Conservation (phyloP, 1,140 invertebrate species). For the Pseudachorutes palmiensis region DNA sequence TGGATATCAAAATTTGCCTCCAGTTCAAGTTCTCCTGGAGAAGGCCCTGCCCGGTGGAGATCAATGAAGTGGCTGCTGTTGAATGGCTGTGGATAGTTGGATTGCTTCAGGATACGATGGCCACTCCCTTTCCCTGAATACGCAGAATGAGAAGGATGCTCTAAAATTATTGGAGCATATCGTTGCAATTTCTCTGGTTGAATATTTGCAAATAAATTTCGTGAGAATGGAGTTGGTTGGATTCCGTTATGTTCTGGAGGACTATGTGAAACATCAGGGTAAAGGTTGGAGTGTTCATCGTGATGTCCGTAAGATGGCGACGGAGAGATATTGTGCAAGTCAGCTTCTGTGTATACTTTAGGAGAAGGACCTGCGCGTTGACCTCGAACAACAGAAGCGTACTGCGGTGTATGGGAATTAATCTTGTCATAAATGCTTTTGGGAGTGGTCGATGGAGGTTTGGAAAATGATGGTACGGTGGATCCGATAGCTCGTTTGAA, state of each 20-base stretch:
- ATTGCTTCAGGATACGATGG: no score
- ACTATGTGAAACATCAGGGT: neutral
- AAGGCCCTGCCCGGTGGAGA: no score
- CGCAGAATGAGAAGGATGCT: neutral
- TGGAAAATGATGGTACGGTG: slow-evolving; percentile 5
- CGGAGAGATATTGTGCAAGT: neutral
- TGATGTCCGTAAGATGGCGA: neutral
- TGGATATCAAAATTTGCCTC: no score
- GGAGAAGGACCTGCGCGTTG: neutral
- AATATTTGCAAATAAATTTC: no score
- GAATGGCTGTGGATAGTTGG: no score
- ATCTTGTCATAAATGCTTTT: slow-evolving; percentile 31
- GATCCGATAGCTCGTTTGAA: neutral
- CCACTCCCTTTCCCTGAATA: no score
- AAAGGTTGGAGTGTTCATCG: neutral
- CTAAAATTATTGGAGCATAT: neutral
- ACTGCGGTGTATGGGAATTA: neutral
- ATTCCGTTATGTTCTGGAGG: no score
- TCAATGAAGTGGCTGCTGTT: no score
- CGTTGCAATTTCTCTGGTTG: no score
- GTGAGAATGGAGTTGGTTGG: neutral
- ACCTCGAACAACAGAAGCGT: neutral
- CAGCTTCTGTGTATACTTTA: neutral
- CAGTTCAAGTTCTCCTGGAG: neutral
- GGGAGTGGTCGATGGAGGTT: neutral